phyloP scores from a whole-genome alignment of 2,888 invertebrate species.

The Cheilosia scutellata region DNA sequence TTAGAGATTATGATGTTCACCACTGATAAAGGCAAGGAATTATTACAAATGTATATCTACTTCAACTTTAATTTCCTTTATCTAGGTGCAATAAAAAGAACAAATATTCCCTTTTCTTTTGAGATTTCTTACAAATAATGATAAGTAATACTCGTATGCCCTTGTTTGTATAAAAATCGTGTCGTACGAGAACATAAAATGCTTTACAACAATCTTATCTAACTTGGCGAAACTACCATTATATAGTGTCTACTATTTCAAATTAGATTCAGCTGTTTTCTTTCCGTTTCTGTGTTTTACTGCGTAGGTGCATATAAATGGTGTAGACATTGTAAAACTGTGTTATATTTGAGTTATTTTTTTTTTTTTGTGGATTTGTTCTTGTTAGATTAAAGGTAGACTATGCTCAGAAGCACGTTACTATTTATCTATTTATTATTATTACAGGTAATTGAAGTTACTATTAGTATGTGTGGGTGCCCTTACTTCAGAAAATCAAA shows the following conservation, averaged over 20 bases:
- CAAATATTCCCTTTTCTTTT: constrained; percentile 63
- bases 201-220: constrained; percentile 60
- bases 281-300: constrained; percentile 19
- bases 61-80: constrained; percentile 62
- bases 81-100: constrained; percentile 63
- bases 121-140: constrained; percentile 64
- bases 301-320: constrained; percentile 28
- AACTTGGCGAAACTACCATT: constrained; percentile 45
- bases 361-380: background rate
- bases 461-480: background rate
- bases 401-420: constrained; percentile 14
- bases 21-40: constrained; percentile 49
- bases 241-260: constrained; percentile 26
- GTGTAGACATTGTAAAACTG: constrained; percentile 16
- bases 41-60: constrained; percentile 51
- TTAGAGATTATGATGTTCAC: constrained; percentile 58
- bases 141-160: constrained; percentile 56
- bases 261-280: constrained; percentile 45
- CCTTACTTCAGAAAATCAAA: too few relatives aligned
- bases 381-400: background rate
- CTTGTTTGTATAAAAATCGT: constrained; percentile 59
- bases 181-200: constrained; percentile 52
- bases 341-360: constrained; percentile 22
- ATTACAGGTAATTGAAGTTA: background rate
- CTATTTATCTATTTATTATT: constrained; percentile 22